These are phyloP conservation scores for Anarsia innoxiella DNA, from an alignment of 2,888 invertebrate species.

Conservation along the genomic window DNA sequence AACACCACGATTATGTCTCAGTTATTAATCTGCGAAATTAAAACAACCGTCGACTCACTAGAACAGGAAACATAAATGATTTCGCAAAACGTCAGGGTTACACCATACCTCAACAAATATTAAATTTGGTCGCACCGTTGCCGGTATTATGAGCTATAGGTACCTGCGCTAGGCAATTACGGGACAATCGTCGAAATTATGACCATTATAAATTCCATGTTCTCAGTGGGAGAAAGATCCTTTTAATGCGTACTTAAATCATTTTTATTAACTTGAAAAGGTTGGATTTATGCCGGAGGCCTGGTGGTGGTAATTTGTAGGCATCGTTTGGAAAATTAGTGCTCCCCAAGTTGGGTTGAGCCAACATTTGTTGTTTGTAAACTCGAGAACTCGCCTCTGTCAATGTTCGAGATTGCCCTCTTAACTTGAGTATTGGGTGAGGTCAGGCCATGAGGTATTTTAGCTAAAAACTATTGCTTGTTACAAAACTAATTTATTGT, in stretches of 20 bases:
- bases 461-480: neutral
- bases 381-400: conserved; percentile 4
- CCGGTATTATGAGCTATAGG: conserved; percentile 19
- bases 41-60: conserved; percentile 20
- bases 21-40: conserved; percentile 43
- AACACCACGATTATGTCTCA: conserved; percentile 34
- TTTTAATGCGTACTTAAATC: conserved; percentile 68
- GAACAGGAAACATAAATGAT: conserved; percentile 3
- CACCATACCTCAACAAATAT: conserved; percentile 6
- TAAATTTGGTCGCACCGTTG: neutral
- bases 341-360: conserved; percentile 21
- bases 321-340: conserved; percentile 39
- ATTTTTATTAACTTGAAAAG: conserved; percentile 71
- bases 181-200: conserved; percentile 51
- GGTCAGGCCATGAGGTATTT: neutral
- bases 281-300: conserved; percentile 58
- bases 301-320: conserved; percentile 51
- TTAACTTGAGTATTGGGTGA: conserved; percentile 1
- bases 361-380: conserved; percentile 10
- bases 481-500: neutral
- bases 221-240: conserved; percentile 53
- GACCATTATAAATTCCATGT: conserved; percentile 59
- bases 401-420: conserved; percentile 10
- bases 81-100: neutral
- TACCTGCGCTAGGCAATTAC: conserved; percentile 32